Evolutionary conservation across 23 tunicate genomes (phyloP).

Genomic region (Ciona savignyi): DNA sequence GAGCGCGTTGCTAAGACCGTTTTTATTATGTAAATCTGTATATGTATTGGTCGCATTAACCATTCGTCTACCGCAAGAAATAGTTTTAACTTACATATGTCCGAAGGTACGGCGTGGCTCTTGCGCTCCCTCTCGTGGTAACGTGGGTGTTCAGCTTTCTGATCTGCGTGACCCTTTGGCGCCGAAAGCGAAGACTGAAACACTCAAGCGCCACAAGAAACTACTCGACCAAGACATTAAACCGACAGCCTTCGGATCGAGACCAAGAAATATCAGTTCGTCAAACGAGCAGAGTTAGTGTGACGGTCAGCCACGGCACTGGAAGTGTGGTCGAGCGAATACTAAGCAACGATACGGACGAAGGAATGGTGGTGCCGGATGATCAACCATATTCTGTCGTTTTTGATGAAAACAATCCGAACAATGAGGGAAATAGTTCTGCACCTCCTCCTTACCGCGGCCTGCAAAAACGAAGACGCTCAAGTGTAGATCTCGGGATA

Average conservation of each 20-base stretch:
- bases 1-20: too few relatives aligned
- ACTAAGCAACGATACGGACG: constrained; percentile 9
- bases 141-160: constrained; percentile 83
- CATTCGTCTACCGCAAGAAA: too few relatives aligned
- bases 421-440: background rate
- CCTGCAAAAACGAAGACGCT: background rate
- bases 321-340: background rate
- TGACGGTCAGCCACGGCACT: constrained; percentile 8
- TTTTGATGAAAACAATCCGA: background rate
- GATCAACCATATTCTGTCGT: background rate
- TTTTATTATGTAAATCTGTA: background rate
- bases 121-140: constrained; percentile 57
- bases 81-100: background rate
- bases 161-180: constrained; percentile 58
- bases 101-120: constrained; percentile 43
- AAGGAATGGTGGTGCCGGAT: background rate
- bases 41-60: too few relatives aligned
- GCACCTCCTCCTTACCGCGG: background rate
- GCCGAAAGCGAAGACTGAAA: constrained; percentile 42
- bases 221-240: background rate
- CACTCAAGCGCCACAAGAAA: constrained; percentile 12
- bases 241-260: background rate
- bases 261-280: background rate
- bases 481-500: constrained; percentile 3
- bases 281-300: constrained; percentile 6